Base-by-base conservation (phyloP, 2,113 vertebrate species). In the Colius striatus region DNA sequence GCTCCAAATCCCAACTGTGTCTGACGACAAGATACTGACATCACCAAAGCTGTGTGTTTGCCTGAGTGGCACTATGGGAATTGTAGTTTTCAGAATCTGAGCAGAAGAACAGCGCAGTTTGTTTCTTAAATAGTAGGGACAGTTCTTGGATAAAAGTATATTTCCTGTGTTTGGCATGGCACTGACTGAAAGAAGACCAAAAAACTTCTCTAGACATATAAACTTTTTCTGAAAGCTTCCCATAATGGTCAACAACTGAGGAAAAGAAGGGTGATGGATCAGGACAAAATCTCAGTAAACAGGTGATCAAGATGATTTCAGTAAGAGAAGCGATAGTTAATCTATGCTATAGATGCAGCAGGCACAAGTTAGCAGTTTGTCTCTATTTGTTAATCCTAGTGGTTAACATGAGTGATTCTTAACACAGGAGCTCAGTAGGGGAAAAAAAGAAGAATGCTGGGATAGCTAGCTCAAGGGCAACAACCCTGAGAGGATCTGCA, bases 41-140 rank as follows among this genome's bases (percentile, higher is more conserved):
- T 92, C 93, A 87, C 76, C 58, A 58, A 38, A 54, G 84, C 90
- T 75, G 86, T 74, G 41, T 83, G 60, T 83, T 82, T 93, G 85
- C 92, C 84, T 89, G 92, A 95, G 93, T 87, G 66, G 80, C 74
- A 94, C 65, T 92, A 82, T 6, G 58, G 96, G 91, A 96, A 92
- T 74, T 77, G 51, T 80, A 95, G 88, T 92, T 73, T 89, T 79
- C 30, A 91, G 58, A 92, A 32, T 83, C 67, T 61, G 58, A 94
- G 67, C 19, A 89, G 43, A 66, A 77, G 84, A 38, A 94, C 6
- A 86, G 25, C 91, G 47, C 22, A 27, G 43, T 77, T 90, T 84
- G 29, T 30, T 95, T 79, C 54, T 81, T 91, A 67, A 94, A 72
- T 87, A 43, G 47, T 18, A 77, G 29, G 50, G 66, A 63, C 65